Base-by-base conservation (phyloP, 53 echinoderm and acorn worm species). In the Holothuria scabra region DNA sequence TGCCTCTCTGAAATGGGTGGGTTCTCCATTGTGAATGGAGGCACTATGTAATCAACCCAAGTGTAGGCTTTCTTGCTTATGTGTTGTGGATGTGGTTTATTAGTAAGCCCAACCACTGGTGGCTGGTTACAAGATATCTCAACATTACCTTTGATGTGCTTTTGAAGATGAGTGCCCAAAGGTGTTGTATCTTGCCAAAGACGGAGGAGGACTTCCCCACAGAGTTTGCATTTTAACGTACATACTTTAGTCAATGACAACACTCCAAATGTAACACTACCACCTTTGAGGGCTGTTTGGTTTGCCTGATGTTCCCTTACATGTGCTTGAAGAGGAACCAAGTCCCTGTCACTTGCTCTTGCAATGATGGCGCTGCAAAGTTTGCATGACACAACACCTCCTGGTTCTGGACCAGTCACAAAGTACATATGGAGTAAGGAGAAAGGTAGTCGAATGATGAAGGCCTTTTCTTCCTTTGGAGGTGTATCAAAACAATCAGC, bases 11-110 rank as follows among this genome's bases (percentile, higher is more conserved):
- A 95, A 35, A 88, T 90, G 28, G 95, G 95, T 80, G 89, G 80
- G 79, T 92, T 92, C 8, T 86, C 85, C 60, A 91, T 82, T 44
- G 86, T 92, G 81, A 92, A 95, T 29, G 95, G 95, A 49, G 95
- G 95, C 20, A 92, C 95, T 48, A 95, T 92, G 80, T 90, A 90
- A 72, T 95, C 95, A 57, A 95, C 87, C 95, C 95, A 95, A 59
- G 92, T 90, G 20, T 88, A 81, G 35, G 90, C 88, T 55, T 95
- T 87, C 82, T 81, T 81, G 29, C 82, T 81, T 22, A 81, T 63
- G 60, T 63, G 65, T 44, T 81, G 82, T 18, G 46, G 41, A 63
- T 81, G 62, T 26, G 62, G 37, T 81, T 81, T 81, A 48, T 34
- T 63, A 20, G 82, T 26, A 20, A 64, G 65, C 12, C 65, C 65